Evolutionary conservation across 2,797 vertebrate genomes (phyloP), one percentile per base, ranked within the genome.

Genomic region (Lepilemur ruficaudatus): DNA sequence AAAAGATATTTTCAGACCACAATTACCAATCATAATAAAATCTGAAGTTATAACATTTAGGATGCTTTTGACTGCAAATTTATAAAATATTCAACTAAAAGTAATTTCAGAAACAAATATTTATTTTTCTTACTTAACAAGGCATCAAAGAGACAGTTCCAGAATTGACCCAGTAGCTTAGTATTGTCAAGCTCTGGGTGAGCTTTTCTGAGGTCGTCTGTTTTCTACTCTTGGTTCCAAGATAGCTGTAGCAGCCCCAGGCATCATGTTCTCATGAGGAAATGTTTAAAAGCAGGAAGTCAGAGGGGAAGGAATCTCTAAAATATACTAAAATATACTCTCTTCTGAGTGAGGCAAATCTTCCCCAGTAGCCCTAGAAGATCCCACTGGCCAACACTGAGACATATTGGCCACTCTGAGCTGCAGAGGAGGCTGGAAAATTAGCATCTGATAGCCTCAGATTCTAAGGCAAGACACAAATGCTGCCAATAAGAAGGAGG

Each of bases 391-490:
- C 75, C 41, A 86, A 61, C 69, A 41, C 2, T 32, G 75, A 28
- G 38, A 92, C 0, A 20, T 0, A 65, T 0, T 10, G 65, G 22
- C 32, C 70, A 89, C n/a, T 43, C 5, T 20, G 81, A 89, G 69
- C 57, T 80, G 14, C 82, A 28, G 3, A 86, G 17, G 17, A 81
- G 32, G 63, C 79, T 76, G 59, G 61, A 72, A 41, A 82, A 72
- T 57, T 35, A 18, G 10, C 75, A 73, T 55, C 35, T 78, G 38
- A 18, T 7, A 55, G 15, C 43, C 50, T 70, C 50, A 25, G 23
- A 73, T 3, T 91, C 86, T 87, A 92, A 89, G 75, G 76, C 69
- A 89, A 89, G 50, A 91, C 28, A 57, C 14, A 89, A 87, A 67
- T 20, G 38, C 50, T 67, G 32, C 23, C 69, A 50, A 23, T 0